Evolutionary conservation across 1,140 invertebrate genomes (phyloP).

Genomic region (Dendrolimus kikuchii): DNA sequence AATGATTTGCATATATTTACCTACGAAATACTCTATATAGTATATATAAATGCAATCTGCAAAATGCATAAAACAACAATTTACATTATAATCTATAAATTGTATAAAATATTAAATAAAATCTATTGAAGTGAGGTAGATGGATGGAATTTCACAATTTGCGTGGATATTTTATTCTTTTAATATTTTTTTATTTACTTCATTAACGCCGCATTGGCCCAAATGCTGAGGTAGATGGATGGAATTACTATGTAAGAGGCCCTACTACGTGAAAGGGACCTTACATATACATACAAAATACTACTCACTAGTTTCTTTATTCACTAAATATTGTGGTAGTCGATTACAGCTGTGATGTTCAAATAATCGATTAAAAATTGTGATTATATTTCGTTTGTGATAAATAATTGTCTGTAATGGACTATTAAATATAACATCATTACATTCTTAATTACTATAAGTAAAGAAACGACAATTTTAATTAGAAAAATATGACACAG

Average conservation of each 20-base stretch:
- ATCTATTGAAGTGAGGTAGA: slow-evolving; percentile 74
- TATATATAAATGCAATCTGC: slow-evolving; percentile 71
- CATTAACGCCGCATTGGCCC: slow-evolving; percentile 61
- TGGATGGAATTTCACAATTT: slow-evolving; percentile 75
- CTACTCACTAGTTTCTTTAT: slow-evolving; percentile 57
- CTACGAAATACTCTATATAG: slow-evolving; percentile 68
- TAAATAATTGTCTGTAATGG: no score
- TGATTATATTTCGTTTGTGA: no score
- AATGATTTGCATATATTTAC: slow-evolving; percentile 64
- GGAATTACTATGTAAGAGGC: slow-evolving; percentile 70
- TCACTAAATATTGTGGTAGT: slow-evolving; percentile 28
- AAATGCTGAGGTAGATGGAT: slow-evolving; percentile 73
- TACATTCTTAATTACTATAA: no score
- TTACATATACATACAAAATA: slow-evolving; percentile 62
- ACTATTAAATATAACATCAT: no score
- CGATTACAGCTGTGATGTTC: neutral
- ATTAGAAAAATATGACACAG: no score
- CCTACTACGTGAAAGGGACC: slow-evolving; percentile 55
- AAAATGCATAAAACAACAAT: slow-evolving; percentile 72
- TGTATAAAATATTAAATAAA: slow-evolving; percentile 73
- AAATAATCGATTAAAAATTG: slow-evolving; percentile 12
- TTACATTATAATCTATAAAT: slow-evolving; percentile 71
- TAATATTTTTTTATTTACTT: slow-evolving; percentile 41
- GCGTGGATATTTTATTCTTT: slow-evolving; percentile 60
- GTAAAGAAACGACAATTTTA: no score